phyloP scores from a whole-genome alignment of 1,140 invertebrate genomes.

The Rhopalosiphum padi region DNA sequence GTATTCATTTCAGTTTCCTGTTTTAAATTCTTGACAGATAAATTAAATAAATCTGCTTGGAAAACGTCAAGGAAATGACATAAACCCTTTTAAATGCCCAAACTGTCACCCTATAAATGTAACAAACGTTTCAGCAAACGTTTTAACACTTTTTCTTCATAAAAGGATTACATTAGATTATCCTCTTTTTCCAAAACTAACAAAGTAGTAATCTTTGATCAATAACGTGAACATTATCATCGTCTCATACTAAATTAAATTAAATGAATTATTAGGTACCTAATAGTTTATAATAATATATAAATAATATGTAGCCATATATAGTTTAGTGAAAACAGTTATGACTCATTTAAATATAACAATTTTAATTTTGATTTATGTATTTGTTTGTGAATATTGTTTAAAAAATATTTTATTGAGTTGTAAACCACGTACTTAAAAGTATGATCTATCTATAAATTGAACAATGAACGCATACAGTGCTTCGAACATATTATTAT shows the following conservation, averaged over 20 bases:
- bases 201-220: background rate
- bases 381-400: background rate
- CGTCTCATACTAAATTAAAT: background rate
- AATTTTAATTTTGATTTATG: background rate
- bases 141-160: background rate
- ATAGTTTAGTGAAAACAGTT: background rate
- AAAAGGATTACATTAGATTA: background rate
- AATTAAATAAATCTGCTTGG: background rate
- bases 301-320: too few species aligned
- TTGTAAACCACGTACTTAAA: background rate
- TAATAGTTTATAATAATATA: too few species aligned
- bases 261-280: too few species aligned
- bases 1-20: background rate
- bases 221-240: background rate
- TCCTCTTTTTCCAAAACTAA: background rate
- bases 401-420: background rate
- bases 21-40: slow-evolving; percentile 18
- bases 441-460: background rate
- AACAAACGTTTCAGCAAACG: slow-evolving; percentile 15
- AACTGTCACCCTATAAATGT: background rate
- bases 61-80: slow-evolving; percentile 14
- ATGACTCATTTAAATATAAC: background rate
- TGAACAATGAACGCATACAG: background rate
- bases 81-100: slow-evolving; percentile 7
- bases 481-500: background rate